A percentile compares a stretch with the other conserved stretches of the same genome.
Conservation (phyloP, 2,888 invertebrate species). For the Patella ulyssiponensis region DNA sequence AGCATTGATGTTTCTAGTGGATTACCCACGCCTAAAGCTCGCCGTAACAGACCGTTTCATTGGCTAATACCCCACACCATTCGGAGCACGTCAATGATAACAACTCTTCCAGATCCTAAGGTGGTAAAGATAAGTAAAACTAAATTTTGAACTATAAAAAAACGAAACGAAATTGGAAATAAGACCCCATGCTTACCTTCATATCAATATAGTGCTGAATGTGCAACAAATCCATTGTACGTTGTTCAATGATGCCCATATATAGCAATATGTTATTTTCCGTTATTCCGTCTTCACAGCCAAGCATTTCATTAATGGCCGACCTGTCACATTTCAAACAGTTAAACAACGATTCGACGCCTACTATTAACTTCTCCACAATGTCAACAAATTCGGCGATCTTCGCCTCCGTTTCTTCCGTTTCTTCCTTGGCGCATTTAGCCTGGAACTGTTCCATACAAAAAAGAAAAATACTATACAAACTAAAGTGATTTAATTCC, state of each 20-base stretch:
- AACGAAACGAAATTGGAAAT: too few relatives aligned
- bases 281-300: slow-evolving; percentile 77
- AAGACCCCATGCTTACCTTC: slow-evolving; percentile 44
- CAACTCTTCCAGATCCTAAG: too few relatives aligned
- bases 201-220: slow-evolving; percentile 55
- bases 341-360: slow-evolving; percentile 75
- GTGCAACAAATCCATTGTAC: slow-evolving; percentile 78
- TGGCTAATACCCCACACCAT: too few relatives aligned
- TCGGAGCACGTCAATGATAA: too few relatives aligned
- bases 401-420: slow-evolving; percentile 42
- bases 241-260: slow-evolving; percentile 84
- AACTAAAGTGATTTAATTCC: background rate
- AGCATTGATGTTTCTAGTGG: too few relatives aligned
- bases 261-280: slow-evolving; percentile 86
- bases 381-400: slow-evolving; percentile 67
- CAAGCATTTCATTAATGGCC: slow-evolving; percentile 55
- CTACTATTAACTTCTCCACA: slow-evolving; percentile 70
- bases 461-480: background rate
- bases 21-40: too few relatives aligned
- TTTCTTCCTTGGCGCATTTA: slow-evolving; percentile 38
- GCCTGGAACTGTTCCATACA: slow-evolving; percentile 36
- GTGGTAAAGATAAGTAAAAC: too few relatives aligned
- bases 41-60: too few relatives aligned
- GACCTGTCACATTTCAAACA: slow-evolving; percentile 80
- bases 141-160: too few relatives aligned